Evolutionary conservation across 2,888 invertebrate species (phyloP), one percentile per base, ranked within the genome.

Genomic region (Trichopria drosophilae): DNA sequence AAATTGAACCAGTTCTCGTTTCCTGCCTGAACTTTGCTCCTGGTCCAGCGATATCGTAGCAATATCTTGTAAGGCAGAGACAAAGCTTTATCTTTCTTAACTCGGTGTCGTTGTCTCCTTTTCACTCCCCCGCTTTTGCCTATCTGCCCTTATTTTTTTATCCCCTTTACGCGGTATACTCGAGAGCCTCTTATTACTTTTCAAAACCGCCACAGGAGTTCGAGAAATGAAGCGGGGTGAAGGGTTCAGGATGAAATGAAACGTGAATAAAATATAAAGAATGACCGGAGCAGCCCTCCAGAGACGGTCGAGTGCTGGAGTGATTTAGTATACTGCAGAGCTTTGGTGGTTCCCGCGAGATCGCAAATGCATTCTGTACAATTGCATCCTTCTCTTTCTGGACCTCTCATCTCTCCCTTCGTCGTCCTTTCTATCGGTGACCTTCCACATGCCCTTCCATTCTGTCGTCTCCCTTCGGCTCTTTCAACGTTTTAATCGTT

Each of bases 201-300:
- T 23, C 23, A 23, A 6, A 22, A 26, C 12, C 29, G 13, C 4
- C 28, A 12, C 18, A 28, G 16, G 34, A 26, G 20, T 26, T 36
- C 19, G 10, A 12, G 20, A 39, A 6, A 22, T 20, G 37, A 7
- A 19, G 31, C 23, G 18, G n/a, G 41, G 22, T n/a, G 18, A 45
- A 19, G 26, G 31, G 39, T 26, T 16, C 39, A 34, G 46, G 45
- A 32, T 45, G 59, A 62, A 63, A 64, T 63, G 67, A 62, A 61
- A 58, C 59, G 57, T 62, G 65, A 68, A 68, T 67, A 67, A 67
- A 66, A 62, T 60, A 68, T 63, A 63, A 63, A 60, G 60, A 57
- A 60, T 60, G 58, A 50, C 57, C 55, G 19, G 34, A 42, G 44
- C 51, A 37, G 26, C 39, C 41, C 46, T 51, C 53, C 12, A 51